Base-by-base conservation (phyloP, 2,888 invertebrate genomes). In the Phengaris alcon region DNA sequence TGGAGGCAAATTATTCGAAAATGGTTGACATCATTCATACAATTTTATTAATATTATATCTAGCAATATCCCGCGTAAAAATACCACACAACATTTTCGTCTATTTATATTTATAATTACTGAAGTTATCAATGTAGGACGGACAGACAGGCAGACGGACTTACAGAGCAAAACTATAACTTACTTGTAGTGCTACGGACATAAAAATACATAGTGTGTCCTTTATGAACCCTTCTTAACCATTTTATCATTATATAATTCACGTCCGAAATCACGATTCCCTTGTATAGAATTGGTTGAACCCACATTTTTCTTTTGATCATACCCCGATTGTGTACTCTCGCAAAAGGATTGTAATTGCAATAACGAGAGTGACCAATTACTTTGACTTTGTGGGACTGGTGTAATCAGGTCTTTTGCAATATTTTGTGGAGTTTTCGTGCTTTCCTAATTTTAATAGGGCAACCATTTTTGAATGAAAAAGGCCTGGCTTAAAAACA, bases 281-380 rank as follows among this genome's bases (percentile, higher is more conserved):
- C 35, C 22, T 59, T 59, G 59, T 64, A 13, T 35, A 44, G 13
- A 35, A 44, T 64, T 22, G 35, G 35, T 64, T 64, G 64, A 64
- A 5, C 48, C 12, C 15, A 70, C 12, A 70, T 48, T 70, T 69
- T 69, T 51, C 73, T 46, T 73, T 73, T 73, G 57, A 73, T 73
- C 57, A 57, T 59, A 57, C 6, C 15, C 44, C n/a, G 57, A n/a
- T 55, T 44, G 54, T 46, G 13, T 48, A 52, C 22, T 22, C 44
- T 10, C 35, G 57, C n/a, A n/a, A n/a, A 46, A 59, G 44, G 57
- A 59, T 55, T 46, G 73, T 73, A 46, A 57, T 73, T 73, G 59
- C 48, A 59, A 73, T 73, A 73, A 73, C 73, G 10, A 70, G 68
- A 54, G 73, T 73, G 73, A 59, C 35, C 73, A 73, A 57, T 73